A percentile compares a stretch with the other conserved stretches of the same genome.
Conservation (phyloP, 2,113 vertebrate genomes). For the Neolamprologus fasciatus region DNA sequence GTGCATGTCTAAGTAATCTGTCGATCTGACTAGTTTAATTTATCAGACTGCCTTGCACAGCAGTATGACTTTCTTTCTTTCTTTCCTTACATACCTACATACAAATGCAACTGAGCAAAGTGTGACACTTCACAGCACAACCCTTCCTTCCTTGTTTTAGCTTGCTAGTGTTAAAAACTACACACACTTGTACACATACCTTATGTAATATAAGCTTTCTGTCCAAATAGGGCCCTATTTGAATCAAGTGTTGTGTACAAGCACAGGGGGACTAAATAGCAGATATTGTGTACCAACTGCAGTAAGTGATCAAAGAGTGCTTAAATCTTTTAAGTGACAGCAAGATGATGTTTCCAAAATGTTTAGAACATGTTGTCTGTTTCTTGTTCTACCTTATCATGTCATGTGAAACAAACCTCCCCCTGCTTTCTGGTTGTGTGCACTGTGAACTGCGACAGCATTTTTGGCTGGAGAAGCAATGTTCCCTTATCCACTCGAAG, state of each 20-base stretch:
- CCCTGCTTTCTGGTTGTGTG: neutral
- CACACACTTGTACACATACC: neutral
- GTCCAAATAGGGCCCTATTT: conserved; percentile 23
- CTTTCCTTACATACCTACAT: neutral
- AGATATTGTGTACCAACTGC: neutral
- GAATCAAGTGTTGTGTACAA: neutral
- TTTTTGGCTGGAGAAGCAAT: neutral
- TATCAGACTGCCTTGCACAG: neutral
- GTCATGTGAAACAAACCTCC: neutral
- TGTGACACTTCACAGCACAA: neutral
- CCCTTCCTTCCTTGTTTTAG: neutral
- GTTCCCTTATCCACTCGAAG: neutral
- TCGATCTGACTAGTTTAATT: neutral
- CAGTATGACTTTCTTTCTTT: neutral
- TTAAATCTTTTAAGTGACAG: neutral
- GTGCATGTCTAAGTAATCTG: neutral
- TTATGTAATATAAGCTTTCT: neutral
- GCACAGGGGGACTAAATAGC: neutral
- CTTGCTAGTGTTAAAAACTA: neutral
- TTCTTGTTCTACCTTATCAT: neutral
- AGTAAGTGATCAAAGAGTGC: neutral
- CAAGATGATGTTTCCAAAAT: neutral
- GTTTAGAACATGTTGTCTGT: neutral
- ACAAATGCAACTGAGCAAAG: neutral
- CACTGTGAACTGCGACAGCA: neutral